Evolutionary conservation across 2,113 vertebrate species (phyloP).

Genomic region (Sciurus niger): DNA sequence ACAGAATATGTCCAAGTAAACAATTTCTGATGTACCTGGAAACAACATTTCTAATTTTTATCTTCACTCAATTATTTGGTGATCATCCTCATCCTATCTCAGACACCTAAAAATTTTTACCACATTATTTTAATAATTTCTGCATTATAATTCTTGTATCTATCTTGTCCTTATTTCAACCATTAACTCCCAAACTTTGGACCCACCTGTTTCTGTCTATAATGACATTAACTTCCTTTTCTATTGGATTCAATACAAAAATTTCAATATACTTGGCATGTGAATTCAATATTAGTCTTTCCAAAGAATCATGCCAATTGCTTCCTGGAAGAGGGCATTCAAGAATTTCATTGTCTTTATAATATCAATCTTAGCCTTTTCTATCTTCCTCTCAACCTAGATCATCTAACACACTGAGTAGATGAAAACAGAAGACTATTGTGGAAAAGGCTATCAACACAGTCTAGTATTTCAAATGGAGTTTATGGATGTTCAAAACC

Average conservation of each 20-base stretch:
- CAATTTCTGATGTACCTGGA: neutral
- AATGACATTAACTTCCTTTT: conserved; percentile 24
- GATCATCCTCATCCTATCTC: neutral
- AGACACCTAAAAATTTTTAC: neutral
- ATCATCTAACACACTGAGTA: neutral
- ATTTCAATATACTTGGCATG: neutral
- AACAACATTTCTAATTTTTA: neutral
- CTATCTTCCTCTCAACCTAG: neutral
- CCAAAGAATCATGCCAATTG: conserved; percentile 2
- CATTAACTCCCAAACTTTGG: neutral
- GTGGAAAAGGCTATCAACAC: neutral
- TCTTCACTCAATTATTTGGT: neutral
- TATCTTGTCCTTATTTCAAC: neutral
- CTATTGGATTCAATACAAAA: neutral
- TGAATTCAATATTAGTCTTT: conserved; percentile 61
- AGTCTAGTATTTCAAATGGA: neutral
- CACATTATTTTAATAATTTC: neutral
- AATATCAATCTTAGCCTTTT: neutral
- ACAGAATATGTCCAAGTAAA: neutral
- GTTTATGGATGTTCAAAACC: neutral
- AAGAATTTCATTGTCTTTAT: neutral
- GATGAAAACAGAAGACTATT: neutral
- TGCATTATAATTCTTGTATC: neutral
- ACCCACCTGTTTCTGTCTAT: neutral
- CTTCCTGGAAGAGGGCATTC: neutral